Evolutionary conservation across 2,888 invertebrate genomes (phyloP).

Genomic region (Cartodere bifasciata): DNA sequence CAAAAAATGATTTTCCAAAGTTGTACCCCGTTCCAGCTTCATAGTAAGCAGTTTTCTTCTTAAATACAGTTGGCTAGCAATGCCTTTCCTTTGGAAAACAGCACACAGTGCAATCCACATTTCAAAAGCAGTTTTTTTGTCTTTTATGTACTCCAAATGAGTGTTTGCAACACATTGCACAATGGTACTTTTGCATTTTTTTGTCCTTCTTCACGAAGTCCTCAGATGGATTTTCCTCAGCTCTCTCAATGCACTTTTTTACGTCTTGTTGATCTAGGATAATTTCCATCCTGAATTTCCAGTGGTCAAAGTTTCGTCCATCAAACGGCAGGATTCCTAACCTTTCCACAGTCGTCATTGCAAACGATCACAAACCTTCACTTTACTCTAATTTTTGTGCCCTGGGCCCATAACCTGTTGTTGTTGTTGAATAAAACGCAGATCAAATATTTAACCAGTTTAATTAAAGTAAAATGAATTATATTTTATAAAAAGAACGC

Average conservation of each 20-base stretch:
- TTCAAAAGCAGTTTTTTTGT: conserved; percentile 16
- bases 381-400: too few relatives aligned
- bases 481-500: too few relatives aligned
- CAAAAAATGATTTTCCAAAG: conserved; percentile 16
- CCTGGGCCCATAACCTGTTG: too few relatives aligned
- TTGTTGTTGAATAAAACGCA: too few relatives aligned
- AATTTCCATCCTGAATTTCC: conserved; percentile 15
- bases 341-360: too few relatives aligned
- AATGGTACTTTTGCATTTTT: conserved; percentile 17
- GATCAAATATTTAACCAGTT: too few relatives aligned
- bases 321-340: conserved; percentile 15
- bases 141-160: conserved; percentile 19
- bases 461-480: too few relatives aligned
- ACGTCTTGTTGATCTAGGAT: conserved; percentile 14
- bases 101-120: conserved; percentile 20
- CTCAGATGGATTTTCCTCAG: conserved; percentile 7
- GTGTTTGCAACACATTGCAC: conserved; percentile 19
- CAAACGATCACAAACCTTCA: too few relatives aligned
- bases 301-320: conserved; percentile 14
- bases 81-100: conserved; percentile 18
- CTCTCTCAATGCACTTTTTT: conserved; percentile 12
- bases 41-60: conserved; percentile 18
- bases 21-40: conserved; percentile 13
- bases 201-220: conserved; percentile 11
- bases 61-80: conserved; percentile 18